Evolutionary conservation across 1,140 invertebrate genomes (phyloP), one percentile per base, ranked within the genome.

Genomic region (Aporrectodea caliginosa): DNA sequence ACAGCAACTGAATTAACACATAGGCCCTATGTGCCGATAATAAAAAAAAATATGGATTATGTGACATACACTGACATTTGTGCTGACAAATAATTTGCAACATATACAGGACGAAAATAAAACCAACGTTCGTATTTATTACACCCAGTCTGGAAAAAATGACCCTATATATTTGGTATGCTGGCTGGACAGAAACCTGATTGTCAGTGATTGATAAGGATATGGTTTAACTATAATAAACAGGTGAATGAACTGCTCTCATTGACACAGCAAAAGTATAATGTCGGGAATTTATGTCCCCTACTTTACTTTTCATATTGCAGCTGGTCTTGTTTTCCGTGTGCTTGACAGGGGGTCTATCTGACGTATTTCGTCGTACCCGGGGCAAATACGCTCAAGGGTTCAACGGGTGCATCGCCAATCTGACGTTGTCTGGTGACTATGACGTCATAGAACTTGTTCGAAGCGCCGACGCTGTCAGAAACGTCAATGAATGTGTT

Each of bases 401-500:
- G 35, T 92, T 94, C 81, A 88, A 91, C 58, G 94, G 94, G 30
- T 95, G 94, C 88, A 91, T 95, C 84, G 92, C 92, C 69, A 93
- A 94, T 86, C 88, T 95, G 32, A 91, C 92, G 12, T 87, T 95
- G 69, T 93, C 93, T 81, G 91, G 92, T 27, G 93, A 94, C 85
- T 93, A 92, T 85, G 90, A 90, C 29, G 89, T 93, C 29, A n/a
- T n/a, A n/a, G 88, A 91, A 75, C 87, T 93, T 27, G 88, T 92
- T 33, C 89, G 89, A 30, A 89, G 91, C 30, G 90, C 90, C 43
- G 89, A 90, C 73, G 32, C 33, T 0, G 32, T 31, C 29, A 74
- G 73, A 2, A 74, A 74, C 73, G 32, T 74, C 31, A 74, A 34
- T 22, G 31, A 33, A 22, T 74, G 73, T 16, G 31, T n/a, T n/a